Evolutionary conservation across 2,797 vertebrate genomes (phyloP).

Genomic region (Geotria australis): DNA sequence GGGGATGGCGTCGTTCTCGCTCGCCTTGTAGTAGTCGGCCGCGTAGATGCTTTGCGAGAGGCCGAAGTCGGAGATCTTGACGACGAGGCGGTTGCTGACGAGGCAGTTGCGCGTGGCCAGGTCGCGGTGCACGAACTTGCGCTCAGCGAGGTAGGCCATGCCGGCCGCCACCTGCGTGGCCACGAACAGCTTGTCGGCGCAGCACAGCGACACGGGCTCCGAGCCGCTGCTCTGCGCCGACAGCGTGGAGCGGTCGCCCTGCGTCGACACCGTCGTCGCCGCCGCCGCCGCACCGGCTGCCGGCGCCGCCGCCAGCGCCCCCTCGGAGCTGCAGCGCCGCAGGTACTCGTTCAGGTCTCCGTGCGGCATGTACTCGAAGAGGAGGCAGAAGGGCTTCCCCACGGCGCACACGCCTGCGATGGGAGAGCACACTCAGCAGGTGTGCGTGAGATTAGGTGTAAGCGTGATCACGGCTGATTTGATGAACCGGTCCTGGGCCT

Average conservation of each 20-base stretch:
- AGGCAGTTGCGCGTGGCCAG: conserved; percentile 88
- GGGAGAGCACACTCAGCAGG: not conserved
- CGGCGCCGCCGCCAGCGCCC: conserved; percentile 16
- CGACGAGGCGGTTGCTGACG: conserved; percentile 60
- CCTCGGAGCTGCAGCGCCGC: conserved; percentile 26
- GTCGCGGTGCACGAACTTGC: conserved; percentile 88
- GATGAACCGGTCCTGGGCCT: too few relatives aligned
- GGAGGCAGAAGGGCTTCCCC: conserved; percentile 85
- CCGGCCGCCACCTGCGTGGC: conserved; percentile 68
- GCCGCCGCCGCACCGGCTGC: conserved; percentile 17
- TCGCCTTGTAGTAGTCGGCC: conserved; percentile 90
- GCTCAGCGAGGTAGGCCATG: conserved; percentile 82
- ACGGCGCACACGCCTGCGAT: conserved; percentile 68
- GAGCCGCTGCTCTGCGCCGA: conserved; percentile 13
- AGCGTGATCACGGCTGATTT: conserved; percentile 22
- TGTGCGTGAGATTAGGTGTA: not conserved
- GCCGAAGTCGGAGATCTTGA: conserved; percentile 91
- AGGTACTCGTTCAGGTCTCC: conserved; percentile 86
- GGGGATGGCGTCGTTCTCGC: conserved; percentile 79
- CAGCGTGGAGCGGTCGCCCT: conserved; percentile 12
- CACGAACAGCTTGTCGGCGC: conserved; percentile 42
- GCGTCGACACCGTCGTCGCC: not conserved
- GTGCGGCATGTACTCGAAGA: conserved; percentile 91
- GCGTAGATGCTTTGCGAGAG: conserved; percentile 91
- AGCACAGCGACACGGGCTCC: conserved; percentile 18